Percentiles rank a stretch among this genome's conserved stretches.
phyloP scores from a whole-genome alignment of 1,140 invertebrate species.

The Arctopsyche grandis region DNA sequence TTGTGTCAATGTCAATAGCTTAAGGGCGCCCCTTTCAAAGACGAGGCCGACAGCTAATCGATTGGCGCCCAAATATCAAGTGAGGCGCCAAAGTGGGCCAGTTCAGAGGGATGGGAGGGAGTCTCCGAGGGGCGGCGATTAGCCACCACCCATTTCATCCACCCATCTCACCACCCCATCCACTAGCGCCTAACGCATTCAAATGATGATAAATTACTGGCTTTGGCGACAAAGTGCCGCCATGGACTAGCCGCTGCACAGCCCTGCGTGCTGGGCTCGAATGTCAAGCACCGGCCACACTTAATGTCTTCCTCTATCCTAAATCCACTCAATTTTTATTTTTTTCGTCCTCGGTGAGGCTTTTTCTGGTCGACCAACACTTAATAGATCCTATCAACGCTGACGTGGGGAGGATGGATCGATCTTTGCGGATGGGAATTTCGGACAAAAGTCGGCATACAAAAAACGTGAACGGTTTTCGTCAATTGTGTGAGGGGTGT shows the following conservation, averaged over 20 bases:
- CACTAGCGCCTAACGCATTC: conserved; percentile 4
- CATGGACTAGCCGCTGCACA: not conserved
- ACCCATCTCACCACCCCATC: not conserved
- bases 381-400: no score
- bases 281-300: not conserved
- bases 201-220: conserved; percentile 33
- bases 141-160: not conserved
- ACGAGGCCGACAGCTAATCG: conserved; percentile 9
- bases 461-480: no score
- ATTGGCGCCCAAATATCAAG: not conserved
- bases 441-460: no score
- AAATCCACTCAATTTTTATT: no score
- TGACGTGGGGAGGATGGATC: no score
- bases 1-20: no score
- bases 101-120: not conserved
- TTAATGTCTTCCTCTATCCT: not conserved
- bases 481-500: no score
- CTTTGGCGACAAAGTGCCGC: conserved; percentile 13
- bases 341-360: no score
- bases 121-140: conserved; percentile 10
- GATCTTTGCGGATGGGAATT: no score
- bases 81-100: not conserved
- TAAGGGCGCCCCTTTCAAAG: no score
- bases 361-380: no score
- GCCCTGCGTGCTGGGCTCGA: no score